A percentile compares a stretch with the other conserved stretches of the same genome.
Conservation (phyloP, 1,140 invertebrate species). For the Trichogramma pretiosum region DNA sequence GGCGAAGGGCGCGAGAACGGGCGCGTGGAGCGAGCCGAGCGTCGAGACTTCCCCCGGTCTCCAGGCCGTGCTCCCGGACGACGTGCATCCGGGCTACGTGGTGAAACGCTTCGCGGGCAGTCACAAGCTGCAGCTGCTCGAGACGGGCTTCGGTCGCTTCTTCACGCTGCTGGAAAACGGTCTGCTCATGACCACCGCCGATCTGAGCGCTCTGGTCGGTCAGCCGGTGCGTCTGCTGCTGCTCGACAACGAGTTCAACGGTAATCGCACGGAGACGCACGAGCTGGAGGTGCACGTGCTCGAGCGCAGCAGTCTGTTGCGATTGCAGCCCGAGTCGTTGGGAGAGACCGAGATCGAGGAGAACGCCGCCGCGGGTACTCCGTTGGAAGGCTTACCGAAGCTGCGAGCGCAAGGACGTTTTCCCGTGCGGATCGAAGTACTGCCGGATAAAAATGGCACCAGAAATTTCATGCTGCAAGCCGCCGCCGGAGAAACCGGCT, state of each 20-base stretch:
- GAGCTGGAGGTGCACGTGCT: constrained; percentile 73
- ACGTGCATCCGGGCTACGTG: constrained; percentile 76
- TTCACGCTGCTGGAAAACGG: constrained; percentile 83
- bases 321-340: constrained; percentile 59
- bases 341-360: constrained; percentile 62
- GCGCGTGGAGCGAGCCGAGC: background rate
- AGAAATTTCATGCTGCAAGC: constrained; percentile 63
- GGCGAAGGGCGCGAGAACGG: background rate
- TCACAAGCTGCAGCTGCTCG: constrained; percentile 48
- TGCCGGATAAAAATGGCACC: constrained; percentile 60
- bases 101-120: constrained; percentile 59
- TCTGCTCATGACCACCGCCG: constrained; percentile 80
- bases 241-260: constrained; percentile 67
- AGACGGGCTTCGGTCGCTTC: constrained; percentile 69
- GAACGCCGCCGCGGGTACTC: constrained; percentile 61
- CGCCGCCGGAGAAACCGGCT: constrained; percentile 42
- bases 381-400: constrained; percentile 58
- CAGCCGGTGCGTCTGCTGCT: constrained; percentile 70
- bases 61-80: constrained; percentile 62
- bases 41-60: constrained; percentile 1
- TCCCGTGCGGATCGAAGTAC: constrained; percentile 68
- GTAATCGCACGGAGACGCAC: constrained; percentile 69
- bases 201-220: constrained; percentile 69
- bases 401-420: constrained; percentile 49
- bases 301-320: constrained; percentile 68